phyloP scores from a whole-genome alignment of 1,140 invertebrate species.

The Dendrolimus kikuchii region DNA sequence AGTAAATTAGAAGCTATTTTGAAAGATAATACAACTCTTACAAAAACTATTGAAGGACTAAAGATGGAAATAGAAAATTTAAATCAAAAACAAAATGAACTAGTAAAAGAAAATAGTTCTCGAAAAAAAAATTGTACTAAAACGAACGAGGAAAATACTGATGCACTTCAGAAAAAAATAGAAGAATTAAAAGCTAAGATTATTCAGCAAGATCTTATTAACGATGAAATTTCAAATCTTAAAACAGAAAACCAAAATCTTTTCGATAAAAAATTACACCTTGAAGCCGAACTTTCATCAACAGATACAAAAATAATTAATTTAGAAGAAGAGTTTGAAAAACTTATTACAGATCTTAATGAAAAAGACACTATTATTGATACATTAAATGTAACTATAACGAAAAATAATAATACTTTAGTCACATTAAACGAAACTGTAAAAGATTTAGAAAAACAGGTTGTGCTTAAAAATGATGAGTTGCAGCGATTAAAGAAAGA shows the following conservation, averaged over 20 bases:
- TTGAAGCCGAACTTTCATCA: constrained; percentile 41
- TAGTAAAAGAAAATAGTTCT: constrained; percentile 25
- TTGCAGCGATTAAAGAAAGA: constrained; percentile 25
- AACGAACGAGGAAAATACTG: constrained; percentile 17
- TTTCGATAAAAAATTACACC: constrained; percentile 26
- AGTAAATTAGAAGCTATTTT: constrained; percentile 6
- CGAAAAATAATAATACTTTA: constrained; percentile 30
- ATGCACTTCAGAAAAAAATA: constrained; percentile 27
- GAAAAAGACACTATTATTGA: constrained; percentile 50
- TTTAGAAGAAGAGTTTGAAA: constrained; percentile 50
- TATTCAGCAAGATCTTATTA: constrained; percentile 22
- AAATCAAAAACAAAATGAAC: constrained; percentile 22
- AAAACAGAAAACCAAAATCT: constrained; percentile 40
- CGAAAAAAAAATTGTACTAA: constrained; percentile 30
- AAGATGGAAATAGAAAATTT: constrained; percentile 23
- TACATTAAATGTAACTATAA: constrained; percentile 30
- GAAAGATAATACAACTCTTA: constrained; percentile 31
- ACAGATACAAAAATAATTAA: constrained; percentile 43
- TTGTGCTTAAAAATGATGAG: constrained; percentile 42
- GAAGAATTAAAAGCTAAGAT: constrained; percentile 31
- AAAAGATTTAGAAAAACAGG: constrained; percentile 30
- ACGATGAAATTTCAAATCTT: constrained; percentile 21
- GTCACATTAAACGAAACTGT: constrained; percentile 26
- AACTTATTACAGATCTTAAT: constrained; percentile 39
- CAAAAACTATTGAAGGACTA: constrained; percentile 22